Evolutionary conservation across 2,797 vertebrate species (phyloP), one percentile per base, ranked within the genome.

Genomic region (Anguilla anguilla): DNA sequence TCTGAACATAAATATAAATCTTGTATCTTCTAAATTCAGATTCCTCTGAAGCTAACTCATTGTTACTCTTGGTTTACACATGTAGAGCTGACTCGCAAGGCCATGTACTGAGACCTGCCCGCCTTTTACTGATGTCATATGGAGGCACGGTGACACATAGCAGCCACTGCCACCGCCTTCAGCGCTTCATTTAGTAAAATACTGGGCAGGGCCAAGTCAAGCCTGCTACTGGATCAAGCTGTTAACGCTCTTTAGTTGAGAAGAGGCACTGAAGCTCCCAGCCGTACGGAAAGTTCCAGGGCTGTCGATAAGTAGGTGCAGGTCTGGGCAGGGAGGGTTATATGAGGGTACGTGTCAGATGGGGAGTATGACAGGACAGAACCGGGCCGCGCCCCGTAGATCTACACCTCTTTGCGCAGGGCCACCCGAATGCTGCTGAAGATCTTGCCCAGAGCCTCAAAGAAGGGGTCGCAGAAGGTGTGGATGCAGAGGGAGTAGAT

Each of bases 381-480:
- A 79, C 35, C 0, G 35, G 74, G 74, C 6, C 22, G 10, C 49
- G 0, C 19, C 64, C 6, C 19, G 53, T 25, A n/a, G 28, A 31
- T 19, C 89, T 96, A 99, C 88, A 93, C 91, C 91, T 98, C 97
- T 92, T 98, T 99, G 87, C 97, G 96, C 85, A 99, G 84, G 1
- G 94, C 93, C 3, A 99, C 96, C 0, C 96, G 96, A 92, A 99
- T 85, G 81, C 94, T 97, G 96, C 96, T 93, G 95, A 97, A 98
- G 90, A 98, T 89, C 93, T 97, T 98, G 87, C 98, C 97, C 88
- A 98, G 91, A 0, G 98, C 97, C 43, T 98, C 97, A 0, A 98
- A 99, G 91, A 99, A 92, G 0, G 98, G 98, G 91, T 98, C 97
- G 0, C 97, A 99, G 97, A 99, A 99, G 92, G 98, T 99, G 94